Base-by-base conservation (phyloP, 2,888 invertebrate species). In the Petrophora chlorosata region DNA sequence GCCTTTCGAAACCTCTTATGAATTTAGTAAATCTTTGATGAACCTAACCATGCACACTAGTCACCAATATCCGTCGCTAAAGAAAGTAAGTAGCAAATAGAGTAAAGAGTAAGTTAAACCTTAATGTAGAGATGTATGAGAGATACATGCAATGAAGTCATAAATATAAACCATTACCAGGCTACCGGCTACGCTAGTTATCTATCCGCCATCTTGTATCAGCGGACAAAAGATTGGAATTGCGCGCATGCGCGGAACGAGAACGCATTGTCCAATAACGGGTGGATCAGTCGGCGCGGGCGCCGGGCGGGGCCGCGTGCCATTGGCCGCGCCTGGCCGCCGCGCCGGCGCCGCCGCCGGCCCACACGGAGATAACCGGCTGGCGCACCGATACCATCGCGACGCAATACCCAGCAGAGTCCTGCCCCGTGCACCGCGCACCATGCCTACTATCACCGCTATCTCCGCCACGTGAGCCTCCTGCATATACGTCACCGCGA, bases 131-230 rank as follows among this genome's bases (percentile, higher is more conserved):
- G n/a, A n/a, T n/a, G n/a, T n/a, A n/a, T n/a, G n/a, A n/a, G n/a
- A n/a, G n/a, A 25, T 4, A 9, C 42, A n/a, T 28, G 36, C 41
- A 8, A 23, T 17, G 36, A 3, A 26, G 16, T 12, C 5, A 5
- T 30, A 23, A 8, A 36, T 17, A 28, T 32, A 19, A 23, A 30
- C 81, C 81, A 73, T 73, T 78, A 55, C 49, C 58, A 33, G 40
- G 29, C 34, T 33, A 35, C 36, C 17, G 38, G 10, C 17, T n/a
- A 23, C 15, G 10, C 23, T 19, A 45, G 47, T 52, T 61, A 58
- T 61, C 62, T 56, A 43, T 57, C 67, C 72, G 72, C 73, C 72
- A 73, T 73, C 63, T 73, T 73, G 70, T 61, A 56, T 44, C 56
- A 61, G 50, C 59, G 59, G 38, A 61, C 32, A 50, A 47, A 36